Base-by-base conservation (phyloP, 2,113 vertebrate species). In the Pionites leucogaster region DNA sequence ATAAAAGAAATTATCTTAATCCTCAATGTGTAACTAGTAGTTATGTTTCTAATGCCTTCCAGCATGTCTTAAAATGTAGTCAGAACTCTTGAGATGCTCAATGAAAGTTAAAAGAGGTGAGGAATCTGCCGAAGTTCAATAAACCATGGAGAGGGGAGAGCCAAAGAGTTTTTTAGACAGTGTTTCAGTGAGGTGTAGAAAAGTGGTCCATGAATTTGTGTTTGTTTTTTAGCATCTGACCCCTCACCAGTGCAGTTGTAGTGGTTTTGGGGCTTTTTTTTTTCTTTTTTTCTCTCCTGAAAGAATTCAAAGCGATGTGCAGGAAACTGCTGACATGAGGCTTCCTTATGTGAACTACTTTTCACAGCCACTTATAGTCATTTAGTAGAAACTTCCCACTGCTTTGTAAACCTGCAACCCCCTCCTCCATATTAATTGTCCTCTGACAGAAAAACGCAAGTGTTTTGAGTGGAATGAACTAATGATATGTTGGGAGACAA, bases 61-160 rank as follows among this genome's bases (percentile, higher is more conserved):
- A 33, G 19, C 0, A 0, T 39, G 10, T 80, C 17, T 67, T 59
- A 27, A 75, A 74, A 24, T 25, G 16, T 31, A 37, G 22, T 75
- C 24, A 39, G 49, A 64, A 47, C 8, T 35, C 42, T 70, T 28
- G 17, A 74, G 25, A 47, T 86, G 59, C 44, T 65, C 27, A 33
- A 6, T 28, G 10, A 12, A 57, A 92, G 28, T 2, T 71, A 49
- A 64, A 92, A 60, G 49, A 46, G 13, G 7, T 1, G 7, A 92
- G 20, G 16, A 77, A 57, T 72, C 19, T 76, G 35, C n/a, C 27
- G 62, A 68, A 85, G 57, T 50, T 77, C 35, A 29, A 2, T 53
- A 44, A 77, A 28, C 44, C 62, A 2, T 65, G 3, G 3, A 37
- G n/a, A 84, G 41, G 16, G 31, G 28, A 68, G 25, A 68, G 67